These are phyloP conservation scores for Herminia tarsipennalis DNA, from an alignment of 2,888 invertebrate genomes.

Conservation along the genomic window DNA sequence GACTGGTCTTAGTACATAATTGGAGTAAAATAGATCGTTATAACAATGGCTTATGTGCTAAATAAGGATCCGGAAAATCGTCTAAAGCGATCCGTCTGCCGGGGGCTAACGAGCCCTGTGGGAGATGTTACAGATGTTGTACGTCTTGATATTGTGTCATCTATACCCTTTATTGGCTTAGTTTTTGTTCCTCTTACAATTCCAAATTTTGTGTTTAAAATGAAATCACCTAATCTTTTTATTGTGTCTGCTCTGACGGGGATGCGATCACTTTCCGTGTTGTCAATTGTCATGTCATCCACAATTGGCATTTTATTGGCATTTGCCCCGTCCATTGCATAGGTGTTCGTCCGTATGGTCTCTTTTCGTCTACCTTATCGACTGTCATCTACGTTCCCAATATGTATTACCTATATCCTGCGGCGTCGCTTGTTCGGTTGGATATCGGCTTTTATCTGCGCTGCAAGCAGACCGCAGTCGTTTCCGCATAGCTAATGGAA, in stretches of 20 bases:
- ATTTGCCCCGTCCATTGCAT: too few species aligned
- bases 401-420: constrained; percentile 18
- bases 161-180: too few species aligned
- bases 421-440: constrained; percentile 13
- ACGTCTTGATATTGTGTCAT: neutral
- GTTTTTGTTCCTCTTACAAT: too few species aligned
- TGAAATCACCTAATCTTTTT: too few species aligned
- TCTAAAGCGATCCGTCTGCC: neutral
- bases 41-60: constrained; percentile 1
- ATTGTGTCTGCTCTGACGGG: too few species aligned
- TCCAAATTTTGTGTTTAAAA: too few species aligned
- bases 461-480: constrained; percentile 6
- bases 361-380: too few species aligned
- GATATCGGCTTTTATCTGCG: constrained; percentile 28
- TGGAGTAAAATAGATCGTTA: neutral
- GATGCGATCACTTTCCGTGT: too few species aligned
- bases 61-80: constrained; percentile 3
- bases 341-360: too few species aligned
- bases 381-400: too few species aligned
- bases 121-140: neutral
- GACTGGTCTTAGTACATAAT: neutral
- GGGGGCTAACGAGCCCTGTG: neutral
- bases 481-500: constrained; percentile 22
- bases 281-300: too few species aligned
- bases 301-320: too few species aligned